Evolutionary conservation across 2,797 vertebrate genomes (phyloP).

Genomic region (Tamandua tetradactyla): DNA sequence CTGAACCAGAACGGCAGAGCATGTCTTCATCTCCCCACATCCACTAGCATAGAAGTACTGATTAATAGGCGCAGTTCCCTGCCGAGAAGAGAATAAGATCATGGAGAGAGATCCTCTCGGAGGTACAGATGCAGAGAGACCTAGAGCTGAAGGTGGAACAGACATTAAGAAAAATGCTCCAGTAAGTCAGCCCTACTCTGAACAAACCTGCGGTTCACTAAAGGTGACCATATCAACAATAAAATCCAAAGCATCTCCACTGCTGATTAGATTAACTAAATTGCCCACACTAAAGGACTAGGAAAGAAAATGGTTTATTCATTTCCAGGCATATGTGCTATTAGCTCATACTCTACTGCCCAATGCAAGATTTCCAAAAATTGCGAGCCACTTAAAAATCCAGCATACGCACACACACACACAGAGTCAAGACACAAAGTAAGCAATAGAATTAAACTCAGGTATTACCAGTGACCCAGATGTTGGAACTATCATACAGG

Average conservation of each 20-base stretch:
- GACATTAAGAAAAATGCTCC: not conserved
- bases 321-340: not conserved
- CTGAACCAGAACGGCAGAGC: not conserved
- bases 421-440: not conserved
- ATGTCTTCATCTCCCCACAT: not conserved
- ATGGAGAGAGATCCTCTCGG: not conserved
- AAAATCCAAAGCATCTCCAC: not conserved
- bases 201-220: not conserved
- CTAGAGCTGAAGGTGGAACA: too few relatives aligned
- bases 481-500: too few relatives aligned
- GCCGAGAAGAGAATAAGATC: too few relatives aligned
- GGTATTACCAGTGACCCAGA: too few relatives aligned
- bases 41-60: accelerated
- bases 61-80: not conserved
- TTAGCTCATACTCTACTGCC: not conserved
- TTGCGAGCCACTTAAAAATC: too few relatives aligned
- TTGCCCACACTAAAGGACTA: not conserved
- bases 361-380: not conserved
- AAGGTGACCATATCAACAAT: too few relatives aligned
- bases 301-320: not conserved
- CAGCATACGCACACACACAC: not conserved
- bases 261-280: not conserved
- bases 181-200: not conserved
- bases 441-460: not conserved
- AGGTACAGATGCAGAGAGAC: not conserved